A percentile compares a stretch with the other conserved stretches of the same genome.
Evolutionary conservation across 1,140 invertebrate species (phyloP).

Genomic region (Drusus annulatus): DNA sequence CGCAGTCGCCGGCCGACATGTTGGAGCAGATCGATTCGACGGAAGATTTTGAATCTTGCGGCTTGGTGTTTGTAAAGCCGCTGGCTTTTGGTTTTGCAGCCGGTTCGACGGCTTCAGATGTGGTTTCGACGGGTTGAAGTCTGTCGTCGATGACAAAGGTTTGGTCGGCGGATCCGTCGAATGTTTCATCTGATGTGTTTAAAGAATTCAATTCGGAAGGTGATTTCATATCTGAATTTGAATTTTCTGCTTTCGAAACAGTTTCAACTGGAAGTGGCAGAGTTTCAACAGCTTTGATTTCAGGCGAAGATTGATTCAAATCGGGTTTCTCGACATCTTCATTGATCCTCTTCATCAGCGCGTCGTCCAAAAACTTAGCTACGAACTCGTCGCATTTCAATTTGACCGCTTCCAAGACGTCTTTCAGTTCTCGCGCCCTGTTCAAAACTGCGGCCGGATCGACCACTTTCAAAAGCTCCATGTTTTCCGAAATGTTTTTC

Average conservation of each 20-base stretch:
- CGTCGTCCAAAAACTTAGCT: background rate
- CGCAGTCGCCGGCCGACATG: background rate
- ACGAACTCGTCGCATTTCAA: conserved; percentile 1
- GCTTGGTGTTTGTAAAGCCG: background rate
- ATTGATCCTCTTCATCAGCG: background rate
- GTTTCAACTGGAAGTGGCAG: too few relatives aligned
- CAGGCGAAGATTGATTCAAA: background rate
- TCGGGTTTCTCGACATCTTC: background rate
- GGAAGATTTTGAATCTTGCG: background rate
- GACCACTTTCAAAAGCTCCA: background rate
- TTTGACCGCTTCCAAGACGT: background rate
- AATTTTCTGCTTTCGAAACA: too few relatives aligned
- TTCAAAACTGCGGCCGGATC: background rate
- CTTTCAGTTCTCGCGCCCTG: background rate
- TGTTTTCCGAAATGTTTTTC: background rate
- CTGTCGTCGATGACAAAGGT: background rate
- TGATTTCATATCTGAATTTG: too few relatives aligned
- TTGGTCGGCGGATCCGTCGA: background rate
- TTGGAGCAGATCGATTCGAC: background rate
- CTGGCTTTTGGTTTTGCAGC: background rate
- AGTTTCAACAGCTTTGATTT: too few relatives aligned
- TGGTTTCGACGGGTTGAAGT: background rate
- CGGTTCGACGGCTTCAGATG: background rate
- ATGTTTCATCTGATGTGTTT: background rate
- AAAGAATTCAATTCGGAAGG: background rate